Evolutionary conservation across 2,888 invertebrate species (phyloP).

Genomic region (Mimachlamys varia): DNA sequence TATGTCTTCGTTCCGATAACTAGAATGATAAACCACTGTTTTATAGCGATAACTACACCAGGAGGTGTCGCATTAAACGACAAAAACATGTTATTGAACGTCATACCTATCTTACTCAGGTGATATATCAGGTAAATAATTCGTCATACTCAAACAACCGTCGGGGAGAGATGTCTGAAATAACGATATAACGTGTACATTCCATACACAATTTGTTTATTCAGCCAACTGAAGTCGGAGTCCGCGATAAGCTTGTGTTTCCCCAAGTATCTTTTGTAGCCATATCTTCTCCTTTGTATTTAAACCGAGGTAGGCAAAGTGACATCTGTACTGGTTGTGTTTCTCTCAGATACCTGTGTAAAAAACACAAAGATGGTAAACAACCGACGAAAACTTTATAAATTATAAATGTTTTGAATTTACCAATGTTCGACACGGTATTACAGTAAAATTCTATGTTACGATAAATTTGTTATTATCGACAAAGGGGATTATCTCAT

Average conservation of each 20-base stretch:
- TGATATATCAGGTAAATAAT: neutral
- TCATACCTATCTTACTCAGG: neutral
- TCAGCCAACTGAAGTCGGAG: neutral
- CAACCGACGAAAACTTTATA: no score
- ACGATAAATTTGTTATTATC: neutral
- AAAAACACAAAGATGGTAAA: no score
- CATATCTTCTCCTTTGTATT: neutral
- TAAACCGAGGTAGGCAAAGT: neutral
- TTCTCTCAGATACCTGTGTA: no score
- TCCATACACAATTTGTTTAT: neutral
- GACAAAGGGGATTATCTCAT: neutral
- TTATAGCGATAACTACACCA: neutral
- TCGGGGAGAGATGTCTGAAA: neutral
- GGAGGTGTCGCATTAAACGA: neutral
- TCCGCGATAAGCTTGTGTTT: neutral
- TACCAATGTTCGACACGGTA: neutral
- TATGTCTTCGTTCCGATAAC: neutral
- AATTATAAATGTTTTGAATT: no score
- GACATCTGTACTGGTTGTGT: neutral
- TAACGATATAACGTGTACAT: no score
- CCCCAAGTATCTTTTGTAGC: neutral
- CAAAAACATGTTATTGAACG: constrained; percentile 6
- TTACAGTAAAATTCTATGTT: neutral
- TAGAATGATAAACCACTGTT: neutral
- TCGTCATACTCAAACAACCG: neutral